phyloP scores from a whole-genome alignment of 2,797 vertebrate species.

The Prunella strophiata region DNA sequence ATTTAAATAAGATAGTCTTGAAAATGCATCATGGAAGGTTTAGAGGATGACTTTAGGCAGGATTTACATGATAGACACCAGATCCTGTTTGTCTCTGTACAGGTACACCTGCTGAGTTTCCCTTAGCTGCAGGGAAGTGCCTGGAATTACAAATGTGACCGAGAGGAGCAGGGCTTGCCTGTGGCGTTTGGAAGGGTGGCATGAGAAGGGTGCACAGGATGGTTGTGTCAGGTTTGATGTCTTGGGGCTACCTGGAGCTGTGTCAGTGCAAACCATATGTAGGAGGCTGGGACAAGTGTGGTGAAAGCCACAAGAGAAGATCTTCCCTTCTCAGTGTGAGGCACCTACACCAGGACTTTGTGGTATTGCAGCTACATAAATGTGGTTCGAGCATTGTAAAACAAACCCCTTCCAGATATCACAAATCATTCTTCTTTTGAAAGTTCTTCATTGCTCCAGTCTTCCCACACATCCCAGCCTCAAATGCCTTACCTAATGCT shows the following conservation, averaged over 20 bases:
- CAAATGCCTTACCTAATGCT: background rate
- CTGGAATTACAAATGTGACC: background rate
- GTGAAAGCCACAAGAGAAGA: constrained; percentile 18
- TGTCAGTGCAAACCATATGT: background rate
- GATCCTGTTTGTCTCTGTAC: background rate
- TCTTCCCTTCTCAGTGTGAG: background rate
- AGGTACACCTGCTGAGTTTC: background rate
- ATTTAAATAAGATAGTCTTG: background rate
- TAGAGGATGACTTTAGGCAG: background rate
- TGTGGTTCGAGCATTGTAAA: background rate
- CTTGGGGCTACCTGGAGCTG: background rate
- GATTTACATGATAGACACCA: background rate
- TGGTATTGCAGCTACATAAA: background rate
- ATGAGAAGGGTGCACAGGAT: background rate
- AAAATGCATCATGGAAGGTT: background rate
- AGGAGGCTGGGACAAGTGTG: background rate
- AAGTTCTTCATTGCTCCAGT: background rate
- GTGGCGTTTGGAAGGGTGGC: background rate
- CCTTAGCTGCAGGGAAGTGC: background rate
- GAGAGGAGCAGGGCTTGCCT: background rate
- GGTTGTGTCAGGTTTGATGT: background rate
- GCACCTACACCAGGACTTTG: background rate
- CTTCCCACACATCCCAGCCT: background rate
- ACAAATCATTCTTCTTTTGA: background rate
- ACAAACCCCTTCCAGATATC: background rate